phyloP scores from a whole-genome alignment of 2,797 vertebrate genomes.

The Uromys caudimaculatus region DNA sequence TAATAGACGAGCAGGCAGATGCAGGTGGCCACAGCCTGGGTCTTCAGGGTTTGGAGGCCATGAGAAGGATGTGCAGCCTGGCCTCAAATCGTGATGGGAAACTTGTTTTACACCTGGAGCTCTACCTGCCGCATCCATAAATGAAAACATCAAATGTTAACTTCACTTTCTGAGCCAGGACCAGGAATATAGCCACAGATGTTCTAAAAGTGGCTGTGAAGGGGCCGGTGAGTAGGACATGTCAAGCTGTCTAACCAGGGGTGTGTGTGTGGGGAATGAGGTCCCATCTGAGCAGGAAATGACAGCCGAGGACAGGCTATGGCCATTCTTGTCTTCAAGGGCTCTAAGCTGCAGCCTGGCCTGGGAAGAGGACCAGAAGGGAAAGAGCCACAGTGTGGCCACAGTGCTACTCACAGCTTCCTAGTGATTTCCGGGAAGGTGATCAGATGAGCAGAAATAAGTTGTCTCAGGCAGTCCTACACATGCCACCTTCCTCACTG shows the following conservation, averaged over 20 bases:
- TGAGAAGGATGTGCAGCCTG: not conserved
- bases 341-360: not conserved
- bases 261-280: rapidly evolving
- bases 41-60: not conserved
- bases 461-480: not conserved
- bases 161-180: not conserved
- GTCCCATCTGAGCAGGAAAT: not conserved
- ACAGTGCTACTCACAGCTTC: not conserved
- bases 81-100: not conserved
- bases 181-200: rapidly evolving
- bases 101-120: not conserved
- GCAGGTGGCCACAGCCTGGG: not conserved
- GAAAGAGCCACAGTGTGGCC: not conserved
- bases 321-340: not conserved
- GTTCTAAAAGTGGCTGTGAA: rapidly evolving
- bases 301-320: not conserved
- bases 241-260: not conserved
- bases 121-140: not conserved
- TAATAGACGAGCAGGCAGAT: not conserved
- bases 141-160: not conserved
- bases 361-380: not conserved
- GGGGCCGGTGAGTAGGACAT: not conserved
- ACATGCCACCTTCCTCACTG: not conserved
- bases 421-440: not conserved
- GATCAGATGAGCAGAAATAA: too few relatives aligned